Conservation (phyloP, 2,888 invertebrate genomes). For the Allacma fusca region DNA sequence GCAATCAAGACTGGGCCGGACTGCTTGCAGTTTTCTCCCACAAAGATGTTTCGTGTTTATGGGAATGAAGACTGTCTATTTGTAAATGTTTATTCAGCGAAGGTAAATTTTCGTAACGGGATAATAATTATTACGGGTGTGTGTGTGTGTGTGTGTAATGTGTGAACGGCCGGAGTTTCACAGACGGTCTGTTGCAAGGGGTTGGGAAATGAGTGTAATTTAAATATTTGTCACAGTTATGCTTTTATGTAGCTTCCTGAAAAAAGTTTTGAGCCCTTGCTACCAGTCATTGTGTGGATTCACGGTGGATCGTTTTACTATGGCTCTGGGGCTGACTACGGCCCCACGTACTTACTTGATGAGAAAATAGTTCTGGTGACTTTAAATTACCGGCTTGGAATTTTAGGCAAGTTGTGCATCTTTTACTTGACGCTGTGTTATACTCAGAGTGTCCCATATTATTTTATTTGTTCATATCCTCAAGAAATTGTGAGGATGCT, state of each 20-base stretch:
- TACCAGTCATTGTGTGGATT: slow-evolving; percentile 33
- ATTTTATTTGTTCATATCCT: too few species aligned
- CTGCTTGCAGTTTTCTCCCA: slow-evolving; percentile 49
- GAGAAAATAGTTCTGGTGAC: slow-evolving; percentile 34
- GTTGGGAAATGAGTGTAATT: too few species aligned
- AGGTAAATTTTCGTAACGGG: slow-evolving; percentile 18
- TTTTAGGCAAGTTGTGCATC: slow-evolving; percentile 19
- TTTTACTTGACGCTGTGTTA: too few species aligned
- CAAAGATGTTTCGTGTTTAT: slow-evolving; percentile 46
- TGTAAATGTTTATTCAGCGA: slow-evolving; percentile 6
- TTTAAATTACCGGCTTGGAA: slow-evolving; percentile 36
- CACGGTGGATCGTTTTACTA: slow-evolving; percentile 39
- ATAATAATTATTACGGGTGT: neutral
- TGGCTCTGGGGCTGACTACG: slow-evolving; percentile 31
- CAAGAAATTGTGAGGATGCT: too few species aligned
- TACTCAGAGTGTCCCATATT: too few species aligned
- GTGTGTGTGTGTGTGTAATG: neutral
- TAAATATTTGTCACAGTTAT: slow-evolving; percentile 17
- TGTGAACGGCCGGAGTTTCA: neutral
- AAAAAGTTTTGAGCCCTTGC: neutral
- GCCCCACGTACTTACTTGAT: slow-evolving; percentile 39
- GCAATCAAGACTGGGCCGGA: slow-evolving; percentile 51
- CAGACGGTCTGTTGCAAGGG: too few species aligned
- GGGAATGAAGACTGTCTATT: slow-evolving; percentile 44
- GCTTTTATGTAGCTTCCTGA: neutral